Percentiles rank a stretch among this genome's conserved stretches.
phyloP scores from a whole-genome alignment of 2,797 vertebrate genomes.

The Notolabrus celidotus region DNA sequence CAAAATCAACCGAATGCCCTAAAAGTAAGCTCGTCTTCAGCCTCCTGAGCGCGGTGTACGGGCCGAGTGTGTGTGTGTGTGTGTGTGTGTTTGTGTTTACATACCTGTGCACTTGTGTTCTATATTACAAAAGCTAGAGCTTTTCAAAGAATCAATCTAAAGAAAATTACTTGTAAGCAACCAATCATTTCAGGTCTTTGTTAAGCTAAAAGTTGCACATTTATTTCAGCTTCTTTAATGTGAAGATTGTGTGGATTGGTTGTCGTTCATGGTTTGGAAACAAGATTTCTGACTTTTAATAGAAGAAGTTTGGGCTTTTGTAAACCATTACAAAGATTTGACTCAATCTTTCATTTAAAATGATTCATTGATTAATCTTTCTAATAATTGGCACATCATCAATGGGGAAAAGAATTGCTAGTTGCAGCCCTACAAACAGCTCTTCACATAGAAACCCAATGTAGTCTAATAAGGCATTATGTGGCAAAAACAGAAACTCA shows the following conservation, averaged over 20 bases:
- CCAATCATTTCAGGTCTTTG: neutral
- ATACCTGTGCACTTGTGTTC: conserved; percentile 61
- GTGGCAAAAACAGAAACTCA: conserved; percentile 67
- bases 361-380: neutral
- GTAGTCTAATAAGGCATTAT: conserved; percentile 83
- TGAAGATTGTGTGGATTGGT: too few relatives aligned
- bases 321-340: too few relatives aligned
- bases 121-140: conserved; percentile 49
- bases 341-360: neutral
- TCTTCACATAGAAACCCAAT: conserved; percentile 68
- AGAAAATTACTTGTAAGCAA: neutral
- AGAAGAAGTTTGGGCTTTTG: too few relatives aligned
- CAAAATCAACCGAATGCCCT: conserved; percentile 61
- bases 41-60: conserved; percentile 31
- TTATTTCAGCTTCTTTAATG: neutral
- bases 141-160: neutral
- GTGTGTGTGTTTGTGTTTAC: conserved; percentile 23
- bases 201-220: neutral
- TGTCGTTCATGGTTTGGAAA: too few relatives aligned
- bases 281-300: too few relatives aligned
- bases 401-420: neutral
- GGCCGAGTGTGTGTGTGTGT: conserved; percentile 1
- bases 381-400: neutral
- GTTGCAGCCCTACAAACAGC: conserved; percentile 33
- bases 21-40: conserved; percentile 40